A percentile compares a stretch with the other conserved stretches of the same genome.
Evolutionary conservation across 2,888 invertebrate species (phyloP).

Genomic region (Yponomeuta sedellus): DNA sequence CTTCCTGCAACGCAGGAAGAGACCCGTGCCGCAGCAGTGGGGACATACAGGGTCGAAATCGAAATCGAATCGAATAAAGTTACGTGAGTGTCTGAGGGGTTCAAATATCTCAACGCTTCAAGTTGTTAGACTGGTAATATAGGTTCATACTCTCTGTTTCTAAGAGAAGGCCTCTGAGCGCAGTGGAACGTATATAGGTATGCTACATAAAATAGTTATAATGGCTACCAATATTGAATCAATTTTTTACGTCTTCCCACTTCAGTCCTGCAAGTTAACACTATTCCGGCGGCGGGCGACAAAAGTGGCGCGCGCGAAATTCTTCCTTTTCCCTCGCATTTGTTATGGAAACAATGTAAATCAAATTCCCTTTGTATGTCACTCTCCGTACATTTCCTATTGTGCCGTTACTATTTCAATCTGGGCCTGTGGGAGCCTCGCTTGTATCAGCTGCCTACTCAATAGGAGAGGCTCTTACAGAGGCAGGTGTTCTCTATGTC

Average conservation of each 20-base stretch:
- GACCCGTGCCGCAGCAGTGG: too few species aligned
- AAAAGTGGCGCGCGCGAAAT: background rate
- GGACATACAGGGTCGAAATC: too few species aligned
- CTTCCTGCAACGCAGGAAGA: too few species aligned
- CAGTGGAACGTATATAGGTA: too few species aligned
- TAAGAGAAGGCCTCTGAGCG: too few species aligned
- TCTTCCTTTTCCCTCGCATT: constrained; percentile 2
- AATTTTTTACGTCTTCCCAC: background rate
- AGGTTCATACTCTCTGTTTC: too few species aligned
- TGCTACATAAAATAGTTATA: too few species aligned
- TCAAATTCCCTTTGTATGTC: constrained; percentile 33
- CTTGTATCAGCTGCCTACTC: constrained; percentile 1
- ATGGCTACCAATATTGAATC: too few species aligned
- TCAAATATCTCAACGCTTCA: too few species aligned
- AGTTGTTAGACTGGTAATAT: too few species aligned
- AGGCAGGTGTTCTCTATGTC: background rate
- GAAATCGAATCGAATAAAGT: too few species aligned
- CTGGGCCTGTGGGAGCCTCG: constrained; percentile 15
- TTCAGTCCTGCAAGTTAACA: background rate
- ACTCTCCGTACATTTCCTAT: constrained; percentile 26
- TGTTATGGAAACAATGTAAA: constrained; percentile 31
- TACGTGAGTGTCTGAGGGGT: too few species aligned
- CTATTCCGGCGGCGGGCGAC: background rate
- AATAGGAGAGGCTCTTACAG: background rate
- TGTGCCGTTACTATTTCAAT: constrained; percentile 32